Base-by-base conservation (phyloP, 2,113 vertebrate species). In the Eulacestoma nigropectus region DNA sequence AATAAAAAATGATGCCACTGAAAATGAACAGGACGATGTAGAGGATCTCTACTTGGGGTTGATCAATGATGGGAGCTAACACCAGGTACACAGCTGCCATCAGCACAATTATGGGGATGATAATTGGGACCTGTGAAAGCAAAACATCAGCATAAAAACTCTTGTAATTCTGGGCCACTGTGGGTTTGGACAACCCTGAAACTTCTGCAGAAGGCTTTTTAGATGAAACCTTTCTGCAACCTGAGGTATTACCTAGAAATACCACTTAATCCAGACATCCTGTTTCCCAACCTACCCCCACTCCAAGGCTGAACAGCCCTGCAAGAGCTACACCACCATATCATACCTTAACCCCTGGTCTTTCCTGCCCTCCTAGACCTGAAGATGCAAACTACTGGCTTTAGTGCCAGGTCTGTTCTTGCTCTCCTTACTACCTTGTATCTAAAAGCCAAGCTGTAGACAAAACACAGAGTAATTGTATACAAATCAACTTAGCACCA, bases 1-100 rank as follows among this genome's bases (percentile, higher is more conserved):
- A 89, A 63, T 99, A 99, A 63, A 99, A 56, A 50, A 98, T 35
- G 68, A 98, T 23, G 4, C 99, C 98, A 37, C 98, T 99, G 59
- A 98, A 92, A 87, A 99, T 96, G 91, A 99, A 99, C 39, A 98
- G 87, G 60, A 97, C n/a, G 9, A 99, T 94, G 23, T 99, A 99
- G 37, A 99, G 97, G 93, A 98, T 98, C 95, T 99, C 98, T 6
- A 96, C 96, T 95, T 98, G 97, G 39, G 99, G 98, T 3, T 98
- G 73, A 67, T 98, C 98, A 14, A 99, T 96, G 90, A 99, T 97
- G 30, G 99, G 99, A 3, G 97, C 98, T 94, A 99, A 92, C 39
- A 99, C 98, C 39, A 99, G 98, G 96, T 98, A 98, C 50, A 98
- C 80, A 16, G 98, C 98, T 7, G 97, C 98, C 32, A 99, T 64